phyloP scores from a whole-genome alignment of 1,140 invertebrate species.

The Dreissena polymorpha region DNA sequence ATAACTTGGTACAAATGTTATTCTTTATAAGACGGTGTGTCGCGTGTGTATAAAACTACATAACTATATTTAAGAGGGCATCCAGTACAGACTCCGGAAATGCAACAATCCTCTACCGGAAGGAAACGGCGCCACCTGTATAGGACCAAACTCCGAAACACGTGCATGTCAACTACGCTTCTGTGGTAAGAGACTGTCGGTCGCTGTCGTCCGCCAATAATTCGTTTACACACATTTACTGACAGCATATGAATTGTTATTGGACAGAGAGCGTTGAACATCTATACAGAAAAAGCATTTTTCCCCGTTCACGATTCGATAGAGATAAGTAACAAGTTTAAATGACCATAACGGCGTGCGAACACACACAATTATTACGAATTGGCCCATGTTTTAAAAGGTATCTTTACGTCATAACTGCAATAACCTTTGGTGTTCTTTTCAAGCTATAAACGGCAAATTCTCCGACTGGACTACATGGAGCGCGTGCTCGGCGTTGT shows the following conservation, averaged over 20 bases:
- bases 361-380: not conserved
- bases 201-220: too few relatives aligned
- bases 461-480: constrained; percentile 25
- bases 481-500: constrained; percentile 4
- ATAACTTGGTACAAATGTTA: not conserved
- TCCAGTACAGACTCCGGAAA: constrained; percentile 5
- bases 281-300: not conserved
- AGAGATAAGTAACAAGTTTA: not conserved
- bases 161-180: not conserved
- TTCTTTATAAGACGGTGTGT: not conserved
- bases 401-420: not conserved
- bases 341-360: not conserved
- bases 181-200: constrained; percentile 31
- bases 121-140: constrained; percentile 13
- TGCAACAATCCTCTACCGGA: constrained; percentile 32
- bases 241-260: not conserved
- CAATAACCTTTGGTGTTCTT: not conserved
- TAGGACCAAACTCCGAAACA: not conserved
- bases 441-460: constrained; percentile 20
- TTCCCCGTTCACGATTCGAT: not conserved
- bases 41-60: not conserved
- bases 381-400: not conserved
- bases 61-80: not conserved
- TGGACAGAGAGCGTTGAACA: not conserved
- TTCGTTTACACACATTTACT: too few relatives aligned